These are phyloP conservation scores for Orcinus orca DNA, from an alignment of 2,113 vertebrate species.

Conservation along the genomic window DNA sequence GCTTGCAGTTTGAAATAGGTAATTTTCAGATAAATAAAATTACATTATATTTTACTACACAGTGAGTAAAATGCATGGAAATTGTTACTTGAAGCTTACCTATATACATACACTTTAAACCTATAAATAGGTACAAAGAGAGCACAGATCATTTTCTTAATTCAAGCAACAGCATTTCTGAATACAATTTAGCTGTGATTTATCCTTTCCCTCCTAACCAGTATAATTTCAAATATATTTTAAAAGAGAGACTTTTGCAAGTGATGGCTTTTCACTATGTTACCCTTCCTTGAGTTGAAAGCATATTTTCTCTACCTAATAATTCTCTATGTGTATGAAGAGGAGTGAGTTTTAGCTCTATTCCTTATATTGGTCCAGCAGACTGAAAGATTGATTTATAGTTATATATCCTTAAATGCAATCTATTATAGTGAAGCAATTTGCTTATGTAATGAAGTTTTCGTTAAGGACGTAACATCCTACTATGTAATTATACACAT, in stretches of 20 bases:
- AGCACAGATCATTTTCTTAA: neutral
- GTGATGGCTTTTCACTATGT: neutral
- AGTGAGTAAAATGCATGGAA: neutral
- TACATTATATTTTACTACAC: conserved; percentile 3
- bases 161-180: neutral
- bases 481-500: neutral
- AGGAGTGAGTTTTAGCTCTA: neutral
- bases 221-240: neutral
- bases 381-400: conserved; percentile 16
- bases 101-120: neutral
- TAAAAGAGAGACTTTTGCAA: neutral
- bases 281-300: neutral
- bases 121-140: neutral
- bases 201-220: neutral
- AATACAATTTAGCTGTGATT: neutral
- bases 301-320: neutral
- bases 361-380: neutral
- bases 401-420: neutral
- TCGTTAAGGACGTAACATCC: neutral
- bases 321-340: neutral
- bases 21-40: conserved; percentile 5
- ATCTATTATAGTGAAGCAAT: neutral
- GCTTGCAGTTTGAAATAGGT: neutral
- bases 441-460: neutral
- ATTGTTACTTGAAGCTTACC: neutral